A percentile compares a stretch with the other conserved stretches of the same genome.
These are phyloP conservation scores for Drosophila biarmipes DNA, from an alignment of 1,140 invertebrate genomes.

Conservation along the genomic window DNA sequence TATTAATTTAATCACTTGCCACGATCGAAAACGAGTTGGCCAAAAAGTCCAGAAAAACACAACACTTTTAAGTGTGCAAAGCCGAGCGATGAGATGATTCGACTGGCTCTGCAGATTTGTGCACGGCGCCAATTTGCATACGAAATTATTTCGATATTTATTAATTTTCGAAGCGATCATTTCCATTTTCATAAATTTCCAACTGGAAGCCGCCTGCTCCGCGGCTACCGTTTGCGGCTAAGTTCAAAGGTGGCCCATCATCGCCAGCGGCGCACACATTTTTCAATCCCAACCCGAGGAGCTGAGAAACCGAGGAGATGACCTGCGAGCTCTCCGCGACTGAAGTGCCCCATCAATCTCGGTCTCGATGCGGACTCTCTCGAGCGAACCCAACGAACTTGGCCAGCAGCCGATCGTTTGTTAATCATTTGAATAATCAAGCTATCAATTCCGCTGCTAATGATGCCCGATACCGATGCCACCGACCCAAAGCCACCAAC, in stretches of 20 bases:
- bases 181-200: slow-evolving; percentile 64
- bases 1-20: slow-evolving; percentile 84
- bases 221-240: slow-evolving; percentile 72
- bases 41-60: slow-evolving; percentile 17
- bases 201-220: slow-evolving; percentile 43
- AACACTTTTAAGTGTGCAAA: slow-evolving; percentile 74
- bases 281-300: slow-evolving; percentile 58
- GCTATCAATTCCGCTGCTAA: slow-evolving; percentile 84
- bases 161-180: slow-evolving; percentile 70
- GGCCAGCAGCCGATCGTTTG: slow-evolving; percentile 69
- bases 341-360: slow-evolving; percentile 75
- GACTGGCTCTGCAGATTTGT: slow-evolving; percentile 65
- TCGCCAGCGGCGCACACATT: slow-evolving; percentile 74
- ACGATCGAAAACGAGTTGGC: slow-evolving; percentile 52
- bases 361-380: slow-evolving; percentile 26
- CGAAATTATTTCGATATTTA: slow-evolving; percentile 80
- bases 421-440: slow-evolving; percentile 84
- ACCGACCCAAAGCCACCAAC: slow-evolving; percentile 40
- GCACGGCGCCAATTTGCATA: slow-evolving; percentile 69
- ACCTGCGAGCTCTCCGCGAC: slow-evolving; percentile 62
- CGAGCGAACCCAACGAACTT: slow-evolving; percentile 29
- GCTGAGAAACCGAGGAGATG: slow-evolving; percentile 8
- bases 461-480: slow-evolving; percentile 72
- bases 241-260: slow-evolving; percentile 69
- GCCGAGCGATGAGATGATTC: slow-evolving; percentile 51